Percentiles rank a stretch among this genome's conserved stretches.
These are phyloP conservation scores for Chirona hameri DNA, from an alignment of 2,888 invertebrate species.

Conservation along the genomic window DNA sequence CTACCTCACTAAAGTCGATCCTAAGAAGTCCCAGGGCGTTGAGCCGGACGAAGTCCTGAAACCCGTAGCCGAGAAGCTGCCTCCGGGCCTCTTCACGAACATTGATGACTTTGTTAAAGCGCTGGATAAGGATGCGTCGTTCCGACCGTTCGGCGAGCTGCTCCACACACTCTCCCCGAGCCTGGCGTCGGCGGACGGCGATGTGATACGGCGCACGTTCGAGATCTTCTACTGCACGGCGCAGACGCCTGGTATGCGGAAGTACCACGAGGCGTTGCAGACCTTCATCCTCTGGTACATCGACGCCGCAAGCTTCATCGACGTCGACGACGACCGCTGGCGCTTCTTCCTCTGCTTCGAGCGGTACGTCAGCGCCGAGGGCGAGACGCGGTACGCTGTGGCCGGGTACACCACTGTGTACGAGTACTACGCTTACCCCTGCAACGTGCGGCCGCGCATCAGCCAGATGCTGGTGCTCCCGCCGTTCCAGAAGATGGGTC, in stretches of 20 bases:
- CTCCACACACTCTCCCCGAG: constrained; percentile 55
- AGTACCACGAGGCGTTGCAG: constrained; percentile 79
- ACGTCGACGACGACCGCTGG: constrained; percentile 89
- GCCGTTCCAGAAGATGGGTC: constrained; percentile 80
- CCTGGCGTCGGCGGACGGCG: not conserved
- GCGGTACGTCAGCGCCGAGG: constrained; percentile 43
- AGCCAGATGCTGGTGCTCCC: constrained; percentile 90
- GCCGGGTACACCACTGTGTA: constrained; percentile 89
- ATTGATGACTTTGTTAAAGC: constrained; percentile 67
- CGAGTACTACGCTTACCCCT: constrained; percentile 90
- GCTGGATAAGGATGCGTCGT: constrained; percentile 64
- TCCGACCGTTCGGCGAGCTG: constrained; percentile 70
- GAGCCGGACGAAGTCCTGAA: constrained; percentile 71
- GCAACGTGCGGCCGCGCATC: constrained; percentile 78
- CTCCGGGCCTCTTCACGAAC: constrained; percentile 66
- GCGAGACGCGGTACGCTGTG: constrained; percentile 62
- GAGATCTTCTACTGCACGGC: constrained; percentile 76
- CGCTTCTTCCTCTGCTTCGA: constrained; percentile 59
- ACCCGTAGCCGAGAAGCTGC: constrained; percentile 64
- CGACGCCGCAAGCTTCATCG: constrained; percentile 92
- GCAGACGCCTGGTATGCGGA: constrained; percentile 63
- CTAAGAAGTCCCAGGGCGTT: constrained; percentile 50
- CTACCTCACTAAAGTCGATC: constrained; percentile 63
- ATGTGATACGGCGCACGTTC: constrained; percentile 49
- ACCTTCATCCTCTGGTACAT: constrained; percentile 92